These are phyloP conservation scores for Mola mola DNA, from an alignment of 2,113 vertebrate species.

Conservation along the genomic window DNA sequence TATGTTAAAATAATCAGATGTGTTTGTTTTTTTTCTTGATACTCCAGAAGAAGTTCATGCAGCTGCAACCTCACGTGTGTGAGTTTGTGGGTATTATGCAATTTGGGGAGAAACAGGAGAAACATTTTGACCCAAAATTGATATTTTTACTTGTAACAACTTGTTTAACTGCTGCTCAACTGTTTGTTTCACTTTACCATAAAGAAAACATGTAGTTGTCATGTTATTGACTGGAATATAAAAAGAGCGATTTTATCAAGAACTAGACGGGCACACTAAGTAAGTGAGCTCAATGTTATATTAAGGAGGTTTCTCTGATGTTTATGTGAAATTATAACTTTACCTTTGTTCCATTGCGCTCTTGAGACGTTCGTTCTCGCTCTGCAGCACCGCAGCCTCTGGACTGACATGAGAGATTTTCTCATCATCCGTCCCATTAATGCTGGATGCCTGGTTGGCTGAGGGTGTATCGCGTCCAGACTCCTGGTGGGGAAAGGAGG, in stretches of 20 bases:
- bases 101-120: too few relatives aligned
- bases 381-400: constrained; percentile 84
- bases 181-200: too few relatives aligned
- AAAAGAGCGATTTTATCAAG: background rate
- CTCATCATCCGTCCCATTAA: constrained; percentile 96
- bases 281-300: background rate
- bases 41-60: too few relatives aligned
- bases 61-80: too few relatives aligned
- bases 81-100: too few relatives aligned
- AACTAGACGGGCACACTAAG: too few relatives aligned
- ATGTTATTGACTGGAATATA: background rate
- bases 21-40: too few relatives aligned
- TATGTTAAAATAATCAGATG: background rate
- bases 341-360: constrained; percentile 91
- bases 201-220: too few relatives aligned
- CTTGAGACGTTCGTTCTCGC: constrained; percentile 92
- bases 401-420: constrained; percentile 87
- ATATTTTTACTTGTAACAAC: too few relatives aligned
- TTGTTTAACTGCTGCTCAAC: too few relatives aligned
- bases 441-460: constrained; percentile 88
- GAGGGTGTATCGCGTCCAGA: constrained; percentile 87
- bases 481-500: constrained; percentile 72
- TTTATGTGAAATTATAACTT: constrained; percentile 9
- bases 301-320: background rate
- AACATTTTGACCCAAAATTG: too few relatives aligned